These are phyloP conservation scores for Sitodiplosis mosellana DNA, from an alignment of 1,140 invertebrate genomes.

Conservation along the genomic window DNA sequence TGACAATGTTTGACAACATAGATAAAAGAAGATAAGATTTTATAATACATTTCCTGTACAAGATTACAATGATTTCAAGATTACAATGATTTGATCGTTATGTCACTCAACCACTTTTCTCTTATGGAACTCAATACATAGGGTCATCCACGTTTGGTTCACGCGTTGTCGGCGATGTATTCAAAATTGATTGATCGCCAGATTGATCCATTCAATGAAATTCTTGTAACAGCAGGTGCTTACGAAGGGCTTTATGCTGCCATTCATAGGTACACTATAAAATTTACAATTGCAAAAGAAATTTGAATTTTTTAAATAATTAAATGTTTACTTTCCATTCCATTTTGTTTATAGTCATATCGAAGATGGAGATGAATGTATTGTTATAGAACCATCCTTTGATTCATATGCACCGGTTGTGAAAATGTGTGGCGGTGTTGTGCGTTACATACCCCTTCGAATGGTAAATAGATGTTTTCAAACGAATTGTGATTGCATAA, in stretches of 20 bases:
- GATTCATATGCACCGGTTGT: slow-evolving; percentile 97
- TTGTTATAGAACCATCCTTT: slow-evolving; percentile 96
- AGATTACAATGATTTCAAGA: too few relatives aligned
- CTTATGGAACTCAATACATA: too few relatives aligned
- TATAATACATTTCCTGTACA: too few relatives aligned
- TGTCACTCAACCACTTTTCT: too few relatives aligned
- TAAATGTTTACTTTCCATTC: too few relatives aligned
- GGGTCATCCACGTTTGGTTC: slow-evolving; percentile 28
- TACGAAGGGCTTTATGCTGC: slow-evolving; percentile 80
- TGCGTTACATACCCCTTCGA: slow-evolving; percentile 74
- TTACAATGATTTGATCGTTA: too few relatives aligned
- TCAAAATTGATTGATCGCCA: slow-evolving; percentile 50
- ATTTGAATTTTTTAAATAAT: too few relatives aligned
- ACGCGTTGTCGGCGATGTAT: slow-evolving; percentile 70
- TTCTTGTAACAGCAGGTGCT: slow-evolving; percentile 78
- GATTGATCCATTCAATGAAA: slow-evolving; percentile 65
- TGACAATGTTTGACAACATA: too few relatives aligned
- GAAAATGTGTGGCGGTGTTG: slow-evolving; percentile 62
- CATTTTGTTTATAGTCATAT: slow-evolving; percentile 31
- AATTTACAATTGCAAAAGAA: too few relatives aligned
- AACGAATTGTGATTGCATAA: too few relatives aligned
- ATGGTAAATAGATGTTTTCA: slow-evolving; percentile 49
- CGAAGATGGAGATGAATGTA: slow-evolving; percentile 74
- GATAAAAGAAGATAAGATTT: too few relatives aligned
- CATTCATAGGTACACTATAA: slow-evolving; percentile 64